Conservation (phyloP, 1,140 invertebrate genomes). For the Holcopasites calliopsidis region DNA sequence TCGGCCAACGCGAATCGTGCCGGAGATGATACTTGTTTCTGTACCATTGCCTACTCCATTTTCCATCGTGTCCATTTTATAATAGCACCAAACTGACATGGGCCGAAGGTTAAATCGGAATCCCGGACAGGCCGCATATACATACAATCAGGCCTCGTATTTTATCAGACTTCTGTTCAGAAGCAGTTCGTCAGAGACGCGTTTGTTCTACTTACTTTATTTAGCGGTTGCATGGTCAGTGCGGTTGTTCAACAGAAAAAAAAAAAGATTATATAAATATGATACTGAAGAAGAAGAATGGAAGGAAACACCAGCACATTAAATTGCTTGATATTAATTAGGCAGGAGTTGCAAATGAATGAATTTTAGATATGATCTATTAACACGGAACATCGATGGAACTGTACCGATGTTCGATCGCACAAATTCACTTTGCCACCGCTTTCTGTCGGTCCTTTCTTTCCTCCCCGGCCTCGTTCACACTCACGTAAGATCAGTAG, state of each 20-base stretch:
- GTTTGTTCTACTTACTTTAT: constrained; percentile 7
- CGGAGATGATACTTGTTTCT: constrained; percentile 28
- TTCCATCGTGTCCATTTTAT: neutral
- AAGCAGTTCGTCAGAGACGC: neutral
- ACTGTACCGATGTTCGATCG: constrained; percentile 19
- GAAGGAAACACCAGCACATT: too few relatives aligned
- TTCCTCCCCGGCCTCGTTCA: constrained; percentile 8
- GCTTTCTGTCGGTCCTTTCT: constrained; percentile 8
- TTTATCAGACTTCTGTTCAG: neutral
- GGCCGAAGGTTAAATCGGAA: constrained; percentile 38
- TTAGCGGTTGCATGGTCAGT: neutral
- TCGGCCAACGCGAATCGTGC: neutral
- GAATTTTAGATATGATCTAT: neutral
- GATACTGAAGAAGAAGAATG: too few relatives aligned
- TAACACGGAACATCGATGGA: neutral
- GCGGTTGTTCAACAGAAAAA: neutral
- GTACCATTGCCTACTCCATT: constrained; percentile 3
- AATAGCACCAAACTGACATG: constrained; percentile 15
- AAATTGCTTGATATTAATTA: neutral
- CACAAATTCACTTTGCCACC: constrained; percentile 42
- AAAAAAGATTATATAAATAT: too few relatives aligned
- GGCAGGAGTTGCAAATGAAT: neutral
- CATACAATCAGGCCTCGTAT: neutral
- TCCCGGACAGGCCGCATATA: neutral
- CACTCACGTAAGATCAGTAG: neutral